Evolutionary conservation across 2,888 invertebrate genomes (phyloP), one percentile per base, ranked within the genome.

Genomic region (Smittia sp.): DNA sequence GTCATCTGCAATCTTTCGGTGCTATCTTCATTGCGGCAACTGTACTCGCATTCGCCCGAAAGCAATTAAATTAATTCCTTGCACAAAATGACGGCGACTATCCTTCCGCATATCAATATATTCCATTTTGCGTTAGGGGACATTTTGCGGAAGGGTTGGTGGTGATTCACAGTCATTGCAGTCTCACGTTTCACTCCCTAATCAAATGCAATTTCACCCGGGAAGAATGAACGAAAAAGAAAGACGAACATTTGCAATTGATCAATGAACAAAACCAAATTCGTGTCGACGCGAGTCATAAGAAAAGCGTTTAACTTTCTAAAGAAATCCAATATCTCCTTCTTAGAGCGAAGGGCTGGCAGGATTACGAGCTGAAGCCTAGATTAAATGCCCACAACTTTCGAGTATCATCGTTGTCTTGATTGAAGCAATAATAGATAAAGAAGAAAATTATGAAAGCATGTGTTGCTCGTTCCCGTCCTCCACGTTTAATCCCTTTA

Each of bases 351-450:
- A 66, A 38, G 20, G 65, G 65, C 41, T 69, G 69, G 25, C 24
- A 32, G 41, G 69, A 69, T 72, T 72, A 72, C 13, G 39, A 15
- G 1, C 38, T 13, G 39, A 32, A 72, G 27, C 27, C 4, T 32
- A 39, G 58, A 72, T 72, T 62, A 70, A 70, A 70, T 58, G 32
- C 22, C 24, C 58, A 18, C 32, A 70, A 58, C 20, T 58, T 39
- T 20, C 22, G 20, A 72, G 58, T 62, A 72, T 72, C 72, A 72
- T 72, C 39, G 18, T 54, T 69, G 9, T 54, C 27, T 63, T n/a
- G 72, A 62, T 58, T 72, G 62, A 72, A 72, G 72, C 62, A 72
- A 72, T 62, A 72, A 72, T 27, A 72, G 72, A 72, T 72, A 72
- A 62, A 72, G 54, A 62, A 54, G 54, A 15, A 65, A 66, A 6